Percentiles rank a stretch among this genome's conserved stretches.
phyloP scores from a whole-genome alignment of 2,797 vertebrate genomes.

The Eidolon dupreanum region DNA sequence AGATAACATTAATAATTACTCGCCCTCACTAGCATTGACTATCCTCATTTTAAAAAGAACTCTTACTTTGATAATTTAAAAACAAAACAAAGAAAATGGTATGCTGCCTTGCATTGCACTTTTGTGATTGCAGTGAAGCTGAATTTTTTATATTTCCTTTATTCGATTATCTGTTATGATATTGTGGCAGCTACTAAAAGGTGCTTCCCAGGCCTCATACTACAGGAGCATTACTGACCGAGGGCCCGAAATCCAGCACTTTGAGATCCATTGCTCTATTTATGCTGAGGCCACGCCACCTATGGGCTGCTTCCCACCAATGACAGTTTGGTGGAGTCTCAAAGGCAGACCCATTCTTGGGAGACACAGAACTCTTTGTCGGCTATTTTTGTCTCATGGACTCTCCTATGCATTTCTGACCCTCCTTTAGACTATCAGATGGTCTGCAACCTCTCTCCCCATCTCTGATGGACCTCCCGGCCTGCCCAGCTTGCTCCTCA shows the following conservation, averaged over 20 bases:
- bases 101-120: background rate
- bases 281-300: accelerated
- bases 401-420: background rate
- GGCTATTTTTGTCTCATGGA: background rate
- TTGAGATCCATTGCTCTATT: background rate
- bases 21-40: background rate
- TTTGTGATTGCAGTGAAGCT: background rate
- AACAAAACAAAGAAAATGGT: background rate
- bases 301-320: background rate
- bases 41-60: background rate
- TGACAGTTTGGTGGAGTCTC: background rate
- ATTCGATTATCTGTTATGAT: background rate
- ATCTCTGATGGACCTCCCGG: background rate
- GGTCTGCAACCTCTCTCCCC: background rate
- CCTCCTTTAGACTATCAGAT: background rate
- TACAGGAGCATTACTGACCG: background rate
- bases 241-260: background rate
- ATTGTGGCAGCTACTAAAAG: background rate
- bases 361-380: background rate
- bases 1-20: background rate
- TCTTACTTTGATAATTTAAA: background rate
- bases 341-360: background rate
- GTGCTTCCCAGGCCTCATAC: background rate
- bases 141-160: background rate
- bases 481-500: background rate